phyloP scores from a whole-genome alignment of 2,797 vertebrate species.

The Amphiprion clarkii region DNA sequence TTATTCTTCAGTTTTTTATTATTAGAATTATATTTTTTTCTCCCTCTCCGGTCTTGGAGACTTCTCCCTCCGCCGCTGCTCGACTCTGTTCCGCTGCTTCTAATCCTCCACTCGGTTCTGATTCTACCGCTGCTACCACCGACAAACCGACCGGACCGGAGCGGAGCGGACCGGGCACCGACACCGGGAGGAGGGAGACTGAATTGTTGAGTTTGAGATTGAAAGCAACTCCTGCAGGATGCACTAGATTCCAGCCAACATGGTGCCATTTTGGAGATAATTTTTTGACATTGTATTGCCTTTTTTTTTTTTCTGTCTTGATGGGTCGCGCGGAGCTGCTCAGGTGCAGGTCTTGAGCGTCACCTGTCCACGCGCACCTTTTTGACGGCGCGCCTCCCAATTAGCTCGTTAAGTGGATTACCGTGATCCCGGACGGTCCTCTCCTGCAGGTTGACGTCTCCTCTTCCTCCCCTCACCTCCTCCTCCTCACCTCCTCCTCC shows the following conservation, averaged over 20 bases:
- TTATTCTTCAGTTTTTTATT: conserved; percentile 1
- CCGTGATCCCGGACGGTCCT: conserved; percentile 56
- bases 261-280: conserved; percentile 74
- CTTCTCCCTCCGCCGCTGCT: conserved; percentile 31
- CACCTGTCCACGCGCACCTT: conserved; percentile 55
- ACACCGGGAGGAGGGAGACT: too few relatives aligned
- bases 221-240: conserved; percentile 65
- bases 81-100: conserved; percentile 31
- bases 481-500: background rate
- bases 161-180: background rate
- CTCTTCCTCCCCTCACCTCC: conserved; percentile 9
- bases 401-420: conserved; percentile 71
- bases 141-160: background rate
- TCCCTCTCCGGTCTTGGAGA: conserved; percentile 16
- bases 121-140: conserved; percentile 39
- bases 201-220: background rate
- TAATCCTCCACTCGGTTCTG: conserved; percentile 55
- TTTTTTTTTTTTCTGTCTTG: conserved; percentile 20
- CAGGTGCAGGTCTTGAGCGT: conserved; percentile 59
- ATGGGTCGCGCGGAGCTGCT: conserved; percentile 51
- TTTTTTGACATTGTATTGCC: background rate
- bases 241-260: conserved; percentile 50
- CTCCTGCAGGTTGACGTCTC: conserved; percentile 46
- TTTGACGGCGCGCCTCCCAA: conserved; percentile 64
- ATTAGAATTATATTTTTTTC: background rate